Evolutionary conservation across 1,140 invertebrate species (phyloP).

Genomic region (Lepidostoma basale): DNA sequence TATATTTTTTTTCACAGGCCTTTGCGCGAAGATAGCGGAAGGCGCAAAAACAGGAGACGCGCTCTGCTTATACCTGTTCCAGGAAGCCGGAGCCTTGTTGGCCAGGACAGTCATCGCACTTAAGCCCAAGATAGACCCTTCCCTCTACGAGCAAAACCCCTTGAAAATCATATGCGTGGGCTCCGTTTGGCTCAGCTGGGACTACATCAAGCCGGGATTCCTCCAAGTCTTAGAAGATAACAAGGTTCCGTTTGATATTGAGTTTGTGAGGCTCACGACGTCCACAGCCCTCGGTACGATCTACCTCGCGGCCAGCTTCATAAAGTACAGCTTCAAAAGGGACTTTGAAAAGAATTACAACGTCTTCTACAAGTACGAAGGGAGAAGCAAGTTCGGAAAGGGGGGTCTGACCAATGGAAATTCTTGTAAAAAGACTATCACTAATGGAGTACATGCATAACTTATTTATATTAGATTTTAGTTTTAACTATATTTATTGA

Average conservation of each 20-base stretch:
- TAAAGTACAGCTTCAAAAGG: slow-evolving; percentile 56
- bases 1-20: slow-evolving; percentile 58
- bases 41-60: slow-evolving; percentile 74
- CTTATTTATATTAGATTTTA: too few species aligned
- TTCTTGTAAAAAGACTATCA: not conserved
- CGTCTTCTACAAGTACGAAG: slow-evolving; percentile 53
- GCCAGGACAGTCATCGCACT: slow-evolving; percentile 78
- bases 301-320: slow-evolving; percentile 71
- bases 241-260: slow-evolving; percentile 63
- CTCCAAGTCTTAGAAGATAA: slow-evolving; percentile 61
- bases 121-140: slow-evolving; percentile 68
- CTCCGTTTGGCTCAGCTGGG: slow-evolving; percentile 95
- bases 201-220: slow-evolving; percentile 76
- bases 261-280: slow-evolving; percentile 68
- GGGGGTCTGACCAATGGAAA: slow-evolving; percentile 28
- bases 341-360: slow-evolving; percentile 61
- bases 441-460: slow-evolving; percentile 8
- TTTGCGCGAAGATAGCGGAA: slow-evolving; percentile 76
- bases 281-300: slow-evolving; percentile 76
- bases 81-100: slow-evolving; percentile 75
- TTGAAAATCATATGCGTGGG: slow-evolving; percentile 90
- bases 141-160: slow-evolving; percentile 65
- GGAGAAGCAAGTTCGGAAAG: slow-evolving; percentile 28
- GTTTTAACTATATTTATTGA: too few species aligned
- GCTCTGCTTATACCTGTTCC: slow-evolving; percentile 75